Evolutionary conservation across 2,797 vertebrate species (phyloP), one percentile per base, ranked within the genome.

Genomic region (Simalia tracyae): DNA sequence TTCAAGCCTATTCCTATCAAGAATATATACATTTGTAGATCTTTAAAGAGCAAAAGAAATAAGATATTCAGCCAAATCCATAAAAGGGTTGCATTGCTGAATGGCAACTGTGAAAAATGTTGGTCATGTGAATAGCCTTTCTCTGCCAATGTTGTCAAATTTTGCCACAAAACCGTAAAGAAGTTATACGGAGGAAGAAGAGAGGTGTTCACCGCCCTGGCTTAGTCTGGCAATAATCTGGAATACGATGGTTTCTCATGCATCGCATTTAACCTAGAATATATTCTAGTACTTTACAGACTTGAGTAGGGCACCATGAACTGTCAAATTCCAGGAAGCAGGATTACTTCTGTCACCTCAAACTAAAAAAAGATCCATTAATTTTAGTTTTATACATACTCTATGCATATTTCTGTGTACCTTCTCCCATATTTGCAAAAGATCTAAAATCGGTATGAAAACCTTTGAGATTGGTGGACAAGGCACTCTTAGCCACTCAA

Each of bases 291-390:
- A 4, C 42, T 19, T 22, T 68, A 50, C 0, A 11, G 26, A 60
- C 0, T 0, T 0, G 8, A 56, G 50, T 17, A 8, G 5, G 1
- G 60, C 31, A 72, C 6, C 4, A 19, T 5, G 14, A 59, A 28
- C 2, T n/a, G 15, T 12, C 4, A 1, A 31, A 22, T 1, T 9
- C 15, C 4, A 50, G 4, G 26, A 28, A 15, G 22, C 8, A 60
- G 36, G 19, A 22, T 42, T 42, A 22, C 8, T 42, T 76, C 59
- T 3, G 36, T 46, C 72, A 81, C 3, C 19, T 81, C 72, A 22
- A 42, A 81, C 72, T 81, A 81, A 81, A 22, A 22, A 42, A 76
- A 76, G 28, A 22, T 17, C 88, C 0, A 22, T 15, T 9, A 46
- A 14, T 14, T 42, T 61, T 26, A 22, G 24, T 26, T 10, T 10